Base-by-base conservation (phyloP, 2,113 vertebrate genomes). In the Microcebus ravelobensis region DNA sequence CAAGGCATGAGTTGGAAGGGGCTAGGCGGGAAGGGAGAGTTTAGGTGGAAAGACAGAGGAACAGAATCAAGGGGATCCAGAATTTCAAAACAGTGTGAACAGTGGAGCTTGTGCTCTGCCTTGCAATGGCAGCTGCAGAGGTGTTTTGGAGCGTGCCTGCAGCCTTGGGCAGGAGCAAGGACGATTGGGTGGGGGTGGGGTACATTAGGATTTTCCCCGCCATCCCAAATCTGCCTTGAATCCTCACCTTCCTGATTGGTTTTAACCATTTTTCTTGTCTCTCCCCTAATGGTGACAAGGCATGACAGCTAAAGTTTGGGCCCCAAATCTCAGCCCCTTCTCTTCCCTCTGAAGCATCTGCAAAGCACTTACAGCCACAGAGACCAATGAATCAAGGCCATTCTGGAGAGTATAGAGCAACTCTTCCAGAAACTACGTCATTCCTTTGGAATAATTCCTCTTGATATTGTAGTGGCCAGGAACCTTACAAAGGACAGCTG, bases 161-260 rank as follows among this genome's bases (percentile, higher is more conserved):
- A 63, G 39, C n/a, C n/a, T 10, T 4, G 5, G 55, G 15, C 8
- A 21, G 63, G 17, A 34, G 34, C 39, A 48, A 3, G 21, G 63
- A 77, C 0, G 45, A 13, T 0, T 13, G 12, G 21, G 36, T 14
- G 21, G 25, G 3, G 42, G 42, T 42, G 13, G 50, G 23, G 8
- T 5, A 0, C 12, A 3, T 34, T 34, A 76, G 23, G 27, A 65
- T 20, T 88, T 55, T n/a, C 20, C 6, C 55, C 36, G n/a, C 18
- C 10, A 7, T 36, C 23, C 57, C 25, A 45, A 29, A 39, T 31
- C 10, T 48, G 5, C 18, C 74, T 55, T 0, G 36, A 74, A 61
- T 12, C 29, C 39, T 8, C 2, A 63, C 8, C 13, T 93, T 45
- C 36, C 25, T 50, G 45, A 20, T 27, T 8, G 5, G 68, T 39